Evolutionary conservation across 2,113 vertebrate species (phyloP), one percentile per base, ranked within the genome.

Genomic region (Centrocercus urophasianus): DNA sequence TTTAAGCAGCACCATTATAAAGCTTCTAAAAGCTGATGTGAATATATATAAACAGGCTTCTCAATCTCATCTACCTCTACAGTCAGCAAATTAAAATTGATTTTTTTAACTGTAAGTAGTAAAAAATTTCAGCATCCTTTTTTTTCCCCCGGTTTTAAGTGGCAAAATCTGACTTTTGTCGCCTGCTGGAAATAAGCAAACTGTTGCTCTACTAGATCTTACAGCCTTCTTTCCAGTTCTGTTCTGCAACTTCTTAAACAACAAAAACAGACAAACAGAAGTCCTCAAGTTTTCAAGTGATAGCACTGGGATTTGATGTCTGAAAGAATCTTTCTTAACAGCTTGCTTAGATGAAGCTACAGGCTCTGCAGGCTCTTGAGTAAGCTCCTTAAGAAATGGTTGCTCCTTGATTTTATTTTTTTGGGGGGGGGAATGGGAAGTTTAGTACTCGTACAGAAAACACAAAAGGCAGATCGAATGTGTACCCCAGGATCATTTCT

Each of bases 21-120:
- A 24, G 36, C 40, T 16, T 56, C 2, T 12, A 16, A 57, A 77
- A 63, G 19, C 13, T 47, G 30, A 10, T 0, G 0, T 13, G 2
- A 42, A 65, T 54, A 19, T 43, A 3, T 45, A 10, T 6, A 32
- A 52, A 48, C 6, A 4, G 19, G 38, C 13, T 54, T 74, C n/a
- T 57, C 3, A 47, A 27, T 13, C 6, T 59, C 30, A 15, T 70
- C 27, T 77, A 43, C 25, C 64, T 43, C 59, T 65, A 0, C 18
- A 69, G 12, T 75, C 66, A 54, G 32, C 18, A 64, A 50, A 14
- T 4, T 43, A 32, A 12, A 50, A 6, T 6, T 19, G 13, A 7
- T 60, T 14, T 12, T 40, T 3, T 57, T 75, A 82, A 28, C 50
- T 14, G 27, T 7, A 21, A 34, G 13, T 38, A 16, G 17, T 71